phyloP scores from a whole-genome alignment of 35 echinoderm and acorn worm genomes.

The Patiria miniata region DNA sequence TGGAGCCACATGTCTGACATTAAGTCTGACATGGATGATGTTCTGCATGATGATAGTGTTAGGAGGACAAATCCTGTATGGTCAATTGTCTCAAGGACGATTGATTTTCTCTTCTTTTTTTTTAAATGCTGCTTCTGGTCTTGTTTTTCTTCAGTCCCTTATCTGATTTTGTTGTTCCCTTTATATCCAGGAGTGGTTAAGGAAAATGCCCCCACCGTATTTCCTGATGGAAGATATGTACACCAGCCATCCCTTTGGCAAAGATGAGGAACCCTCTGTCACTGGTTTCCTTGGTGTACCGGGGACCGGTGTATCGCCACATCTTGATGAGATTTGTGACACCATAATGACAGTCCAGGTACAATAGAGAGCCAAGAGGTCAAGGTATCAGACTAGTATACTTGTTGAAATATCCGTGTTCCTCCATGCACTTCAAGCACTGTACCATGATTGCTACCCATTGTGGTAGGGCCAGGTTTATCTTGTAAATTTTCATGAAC shows the following conservation, averaged over 20 bases:
- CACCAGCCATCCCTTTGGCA: neutral
- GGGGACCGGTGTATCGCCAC: constrained; percentile 81
- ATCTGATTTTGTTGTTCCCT: too few species aligned
- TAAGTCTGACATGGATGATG: too few species aligned
- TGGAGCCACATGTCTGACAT: too few species aligned
- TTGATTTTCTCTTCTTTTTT: too few species aligned
- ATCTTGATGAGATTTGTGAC: constrained; percentile 83
- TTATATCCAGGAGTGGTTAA: constrained; percentile 58
- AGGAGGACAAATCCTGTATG: too few species aligned
- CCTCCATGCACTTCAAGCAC: neutral
- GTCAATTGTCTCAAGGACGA: too few species aligned
- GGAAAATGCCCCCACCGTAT: constrained; percentile 39
- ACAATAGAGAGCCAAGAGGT: neutral
- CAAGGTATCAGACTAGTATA: neutral
- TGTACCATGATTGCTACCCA: neutral
- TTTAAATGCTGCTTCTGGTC: too few species aligned
- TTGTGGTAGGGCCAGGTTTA: neutral
- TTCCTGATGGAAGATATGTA: constrained; percentile 17
- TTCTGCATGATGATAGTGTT: too few species aligned
- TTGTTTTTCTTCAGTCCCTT: too few species aligned
- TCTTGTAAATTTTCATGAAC: too few species aligned
- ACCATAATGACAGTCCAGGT: constrained; percentile 91
- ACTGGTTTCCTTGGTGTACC: constrained; percentile 61
- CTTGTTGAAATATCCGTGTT: neutral
- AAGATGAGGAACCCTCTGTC: neutral